Conservation (phyloP, 2,113 vertebrate species). For the Nematolebias whitei region DNA sequence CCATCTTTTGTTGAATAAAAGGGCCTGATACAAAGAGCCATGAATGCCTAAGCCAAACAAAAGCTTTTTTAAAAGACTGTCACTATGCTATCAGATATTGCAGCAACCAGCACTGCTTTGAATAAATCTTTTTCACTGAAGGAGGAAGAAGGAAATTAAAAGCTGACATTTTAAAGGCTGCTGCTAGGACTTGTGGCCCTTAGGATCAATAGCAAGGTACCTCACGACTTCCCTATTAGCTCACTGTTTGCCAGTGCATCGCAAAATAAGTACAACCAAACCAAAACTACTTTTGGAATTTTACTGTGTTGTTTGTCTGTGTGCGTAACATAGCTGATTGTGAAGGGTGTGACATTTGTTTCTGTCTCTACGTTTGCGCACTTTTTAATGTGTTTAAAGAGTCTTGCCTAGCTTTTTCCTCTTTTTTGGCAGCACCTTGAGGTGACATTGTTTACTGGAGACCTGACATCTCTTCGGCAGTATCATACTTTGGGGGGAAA, state of each 20-base stretch:
- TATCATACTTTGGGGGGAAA: slow-evolving; percentile 19
- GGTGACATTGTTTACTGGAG: slow-evolving; percentile 57
- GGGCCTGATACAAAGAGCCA: slow-evolving; percentile 74
- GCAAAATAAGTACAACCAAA: slow-evolving; percentile 57
- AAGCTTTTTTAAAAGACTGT: slow-evolving; percentile 79
- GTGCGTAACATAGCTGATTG: slow-evolving; percentile 1
- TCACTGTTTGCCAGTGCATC: slow-evolving; percentile 51
- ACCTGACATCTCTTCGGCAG: slow-evolving; percentile 50
- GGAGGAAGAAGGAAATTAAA: slow-evolving; percentile 78
- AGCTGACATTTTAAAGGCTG: slow-evolving; percentile 79
- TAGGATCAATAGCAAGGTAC: slow-evolving; percentile 71
- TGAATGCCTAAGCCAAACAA: slow-evolving; percentile 78
- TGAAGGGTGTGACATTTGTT: not conserved
- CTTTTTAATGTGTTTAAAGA: slow-evolving; percentile 41
- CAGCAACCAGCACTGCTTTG: slow-evolving; percentile 72
- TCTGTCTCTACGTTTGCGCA: slow-evolving; percentile 16
- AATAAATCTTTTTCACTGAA: slow-evolving; percentile 69
- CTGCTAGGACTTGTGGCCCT: slow-evolving; percentile 60
- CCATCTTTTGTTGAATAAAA: slow-evolving; percentile 69
- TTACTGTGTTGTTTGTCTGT: slow-evolving; percentile 52
- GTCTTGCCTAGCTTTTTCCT: slow-evolving; percentile 22
- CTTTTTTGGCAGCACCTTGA: slow-evolving; percentile 57
- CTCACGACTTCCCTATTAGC: slow-evolving; percentile 60
- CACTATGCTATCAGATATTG: slow-evolving; percentile 78
- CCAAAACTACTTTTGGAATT: slow-evolving; percentile 49